These are phyloP conservation scores for Podarcis siculus DNA, from an alignment of 2,797 vertebrate genomes.

Conservation along the genomic window DNA sequence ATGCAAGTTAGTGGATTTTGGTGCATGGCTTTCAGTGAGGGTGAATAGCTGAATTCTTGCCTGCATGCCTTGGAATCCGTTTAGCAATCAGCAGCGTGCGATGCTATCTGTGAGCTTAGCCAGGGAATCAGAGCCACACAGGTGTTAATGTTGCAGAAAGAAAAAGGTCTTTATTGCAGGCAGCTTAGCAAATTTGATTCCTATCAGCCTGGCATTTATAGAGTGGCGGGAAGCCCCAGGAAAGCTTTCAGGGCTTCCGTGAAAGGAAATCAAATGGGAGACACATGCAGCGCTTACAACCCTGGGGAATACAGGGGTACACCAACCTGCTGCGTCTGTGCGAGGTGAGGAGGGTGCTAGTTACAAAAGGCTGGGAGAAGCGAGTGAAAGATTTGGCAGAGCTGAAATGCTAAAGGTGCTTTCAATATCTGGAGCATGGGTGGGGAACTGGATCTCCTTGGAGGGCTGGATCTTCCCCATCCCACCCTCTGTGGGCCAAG, in stretches of 20 bases:
- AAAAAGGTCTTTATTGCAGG: constrained; percentile 42
- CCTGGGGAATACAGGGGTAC: constrained; percentile 42
- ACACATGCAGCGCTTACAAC: constrained; percentile 24
- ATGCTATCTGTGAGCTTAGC: constrained; percentile 42
- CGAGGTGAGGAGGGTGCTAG: constrained; percentile 15
- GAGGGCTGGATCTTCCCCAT: no score
- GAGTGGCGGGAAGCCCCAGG: constrained; percentile 49
- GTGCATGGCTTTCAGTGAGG: constrained; percentile 48
- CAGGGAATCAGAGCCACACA: constrained; percentile 41
- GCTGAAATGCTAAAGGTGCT: neutral
- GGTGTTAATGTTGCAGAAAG: constrained; percentile 44
- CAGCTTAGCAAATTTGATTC: constrained; percentile 64
- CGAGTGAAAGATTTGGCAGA: no score
- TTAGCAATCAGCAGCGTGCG: constrained; percentile 49
- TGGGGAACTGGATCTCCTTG: no score
- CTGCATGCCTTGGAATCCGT: constrained; percentile 32
- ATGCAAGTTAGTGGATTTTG: constrained; percentile 29
- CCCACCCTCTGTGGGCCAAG: no score
- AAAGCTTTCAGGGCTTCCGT: constrained; percentile 55
- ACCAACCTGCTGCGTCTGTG: constrained; percentile 5
- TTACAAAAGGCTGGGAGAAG: constrained; percentile 17
- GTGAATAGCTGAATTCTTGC: constrained; percentile 47
- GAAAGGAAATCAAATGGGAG: constrained; percentile 48
- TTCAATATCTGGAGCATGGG: neutral
- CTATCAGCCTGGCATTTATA: constrained; percentile 57